Evolutionary conservation across 2,888 invertebrate genomes (phyloP), one percentile per base, ranked within the genome.

Genomic region (Allolobophora icterica): DNA sequence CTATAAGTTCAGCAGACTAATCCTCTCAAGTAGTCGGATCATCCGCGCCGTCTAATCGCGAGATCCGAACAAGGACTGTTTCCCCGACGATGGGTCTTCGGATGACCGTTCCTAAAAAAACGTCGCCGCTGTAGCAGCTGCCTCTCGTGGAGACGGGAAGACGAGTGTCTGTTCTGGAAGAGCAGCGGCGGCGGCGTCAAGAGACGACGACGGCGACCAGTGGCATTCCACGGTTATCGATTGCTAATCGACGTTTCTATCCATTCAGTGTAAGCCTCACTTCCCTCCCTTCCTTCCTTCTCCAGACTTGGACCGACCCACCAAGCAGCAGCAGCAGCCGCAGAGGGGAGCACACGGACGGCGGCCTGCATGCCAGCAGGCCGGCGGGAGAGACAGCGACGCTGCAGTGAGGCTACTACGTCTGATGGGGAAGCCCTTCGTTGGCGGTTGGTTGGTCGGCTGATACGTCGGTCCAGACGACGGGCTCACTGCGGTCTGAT

Each of bases 231-330:
- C 71, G 71, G n/a, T 13, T 71, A 71, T 71, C 71, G 71, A 71
- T 71, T 71, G 71, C 30, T n/a, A 30, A 71, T 71, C 71, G 71
- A 71, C 71, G 71, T 71, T 71, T 71, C 30, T 71, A 2, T 71
- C 71, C 71, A 71, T 71, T 71, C 71, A 71, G 0, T 30, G 8
- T n/a, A n/a, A 71, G 71, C 71, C 71, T n/a, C 71, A 71, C n/a
- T n/a, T 8, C 24, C 52, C 52, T 17, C 6, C 8, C 52, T 52
- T 2, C 52, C 52, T 24, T 21, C 52, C 52, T 11, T 38, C 38
- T 38, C n/a, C 71, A 71, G 71, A 71, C 71, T 71, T n/a, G 71
- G 71, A 71, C 71, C 71, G n/a, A n/a, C 71, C 71, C 30, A 71
- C n/a, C 58, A 30, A 58, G 58, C 58, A 2, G 71, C n/a, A 71